Evolutionary conservation across 2,113 vertebrate genomes (phyloP).

Genomic region (Cranoglanis bouderius): DNA sequence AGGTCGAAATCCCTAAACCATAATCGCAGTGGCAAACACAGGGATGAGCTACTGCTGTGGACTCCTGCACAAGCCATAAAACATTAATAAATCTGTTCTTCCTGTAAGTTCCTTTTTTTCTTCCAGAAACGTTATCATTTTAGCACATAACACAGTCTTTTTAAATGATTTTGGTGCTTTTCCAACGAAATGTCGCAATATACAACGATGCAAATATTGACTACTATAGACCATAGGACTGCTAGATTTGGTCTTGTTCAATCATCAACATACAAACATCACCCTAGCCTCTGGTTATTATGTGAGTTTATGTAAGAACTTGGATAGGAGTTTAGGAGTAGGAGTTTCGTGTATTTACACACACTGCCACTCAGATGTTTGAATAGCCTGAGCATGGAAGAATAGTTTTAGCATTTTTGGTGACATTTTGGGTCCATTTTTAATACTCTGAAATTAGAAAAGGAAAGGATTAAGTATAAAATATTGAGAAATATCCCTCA

Average conservation of each 20-base stretch:
- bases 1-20: slow-evolving; percentile 3
- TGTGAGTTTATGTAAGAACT: no score
- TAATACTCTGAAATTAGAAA: not conserved
- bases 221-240: not conserved
- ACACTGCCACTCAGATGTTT: not conserved
- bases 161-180: not conserved
- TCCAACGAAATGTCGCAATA: not conserved
- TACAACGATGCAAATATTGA: not conserved
- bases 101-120: not conserved
- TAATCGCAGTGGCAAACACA: not conserved
- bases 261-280: not conserved
- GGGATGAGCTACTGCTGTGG: not conserved
- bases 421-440: not conserved
- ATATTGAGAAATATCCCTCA: not conserved
- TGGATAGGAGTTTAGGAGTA: not conserved
- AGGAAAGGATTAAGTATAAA: not conserved
- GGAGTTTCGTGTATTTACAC: not conserved
- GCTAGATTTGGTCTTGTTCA: not conserved
- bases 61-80: not conserved
- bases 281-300: not conserved
- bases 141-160: not conserved
- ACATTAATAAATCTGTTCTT: not conserved
- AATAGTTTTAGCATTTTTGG: not conserved
- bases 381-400: not conserved
- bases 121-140: not conserved